A percentile compares a stretch with the other conserved stretches of the same genome.
phyloP scores from a whole-genome alignment of 2,113 vertebrate genomes.

The Nanger granti region DNA sequence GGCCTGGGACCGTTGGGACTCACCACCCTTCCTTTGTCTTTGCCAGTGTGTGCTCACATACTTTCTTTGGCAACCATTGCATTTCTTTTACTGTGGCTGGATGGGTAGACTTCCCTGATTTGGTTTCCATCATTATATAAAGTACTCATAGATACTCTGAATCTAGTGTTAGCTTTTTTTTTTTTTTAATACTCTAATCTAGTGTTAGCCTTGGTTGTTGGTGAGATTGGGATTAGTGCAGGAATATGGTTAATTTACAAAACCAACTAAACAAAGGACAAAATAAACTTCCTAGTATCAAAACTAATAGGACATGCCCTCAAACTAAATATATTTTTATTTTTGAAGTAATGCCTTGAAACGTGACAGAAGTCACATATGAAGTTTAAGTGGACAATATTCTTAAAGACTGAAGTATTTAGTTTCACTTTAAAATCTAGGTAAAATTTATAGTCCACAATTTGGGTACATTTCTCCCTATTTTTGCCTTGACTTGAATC shows the following conservation, averaged over 20 bases:
- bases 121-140: not conserved
- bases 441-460: not conserved
- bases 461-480: not conserved
- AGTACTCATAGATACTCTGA: not conserved
- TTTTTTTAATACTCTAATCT: not conserved
- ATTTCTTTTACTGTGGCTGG: not conserved
- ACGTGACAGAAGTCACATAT: not conserved
- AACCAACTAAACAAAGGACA: not conserved
- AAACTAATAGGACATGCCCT: not conserved
- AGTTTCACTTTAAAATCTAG: not conserved
- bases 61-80: not conserved
- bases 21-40: not conserved
- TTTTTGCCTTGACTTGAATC: not conserved
- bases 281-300: not conserved
- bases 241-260: not conserved
- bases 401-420: not conserved
- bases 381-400: not conserved
- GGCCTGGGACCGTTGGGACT: not conserved
- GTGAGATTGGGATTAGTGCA: not conserved
- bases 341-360: not conserved
- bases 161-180: not conserved
- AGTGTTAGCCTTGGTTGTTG: not conserved
- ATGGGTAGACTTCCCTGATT: not conserved
- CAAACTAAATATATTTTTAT: not conserved
- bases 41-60: not conserved